Percentiles rank a stretch among this genome's conserved stretches.
Evolutionary conservation across 2,113 vertebrate species (phyloP).

Genomic region (Cynoglossus semilaevis): DNA sequence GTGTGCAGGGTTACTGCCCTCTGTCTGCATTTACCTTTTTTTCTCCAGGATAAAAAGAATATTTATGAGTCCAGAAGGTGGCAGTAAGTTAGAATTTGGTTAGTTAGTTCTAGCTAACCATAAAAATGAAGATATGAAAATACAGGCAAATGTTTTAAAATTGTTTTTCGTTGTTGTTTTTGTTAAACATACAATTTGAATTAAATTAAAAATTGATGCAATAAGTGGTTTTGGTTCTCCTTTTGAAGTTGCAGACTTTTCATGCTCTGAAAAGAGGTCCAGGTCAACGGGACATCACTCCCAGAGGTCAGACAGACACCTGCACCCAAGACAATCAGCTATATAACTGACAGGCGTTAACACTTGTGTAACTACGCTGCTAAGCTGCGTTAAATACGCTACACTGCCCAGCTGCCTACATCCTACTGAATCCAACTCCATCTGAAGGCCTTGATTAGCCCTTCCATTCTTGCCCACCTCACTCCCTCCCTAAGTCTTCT

Average conservation of each 20-base stretch:
- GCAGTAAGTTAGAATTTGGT: not conserved
- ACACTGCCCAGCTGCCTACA: slow-evolving; percentile 41
- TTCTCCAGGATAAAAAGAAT: no score
- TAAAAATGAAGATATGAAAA: no score
- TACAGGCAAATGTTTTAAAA: no score
- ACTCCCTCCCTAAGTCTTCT: slow-evolving; percentile 49
- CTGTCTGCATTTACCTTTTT: no score
- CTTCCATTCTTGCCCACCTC: slow-evolving; percentile 30
- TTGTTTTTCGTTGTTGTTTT: no score
- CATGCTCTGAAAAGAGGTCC: slow-evolving; percentile 21
- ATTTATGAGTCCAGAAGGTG: no score
- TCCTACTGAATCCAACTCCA: slow-evolving; percentile 25
- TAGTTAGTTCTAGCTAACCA: not conserved
- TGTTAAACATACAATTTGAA: no score
- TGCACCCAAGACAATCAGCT: slow-evolving; percentile 47
- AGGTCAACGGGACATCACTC: slow-evolving; percentile 55
- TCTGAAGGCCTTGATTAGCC: slow-evolving; percentile 44
- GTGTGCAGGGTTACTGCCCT: no score
- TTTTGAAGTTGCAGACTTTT: slow-evolving; percentile 14
- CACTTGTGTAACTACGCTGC: slow-evolving; percentile 67
- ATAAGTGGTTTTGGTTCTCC: slow-evolving; percentile 20
- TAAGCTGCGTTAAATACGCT: slow-evolving; percentile 67
- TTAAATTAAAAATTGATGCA: slow-evolving; percentile 32
- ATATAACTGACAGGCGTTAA: slow-evolving; percentile 71
- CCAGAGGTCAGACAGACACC: slow-evolving; percentile 62